A percentile compares a stretch with the other conserved stretches of the same genome.
These are phyloP conservation scores for Rhizoglyphus robini DNA, from an alignment of 1,140 invertebrate species.

Conservation along the genomic window DNA sequence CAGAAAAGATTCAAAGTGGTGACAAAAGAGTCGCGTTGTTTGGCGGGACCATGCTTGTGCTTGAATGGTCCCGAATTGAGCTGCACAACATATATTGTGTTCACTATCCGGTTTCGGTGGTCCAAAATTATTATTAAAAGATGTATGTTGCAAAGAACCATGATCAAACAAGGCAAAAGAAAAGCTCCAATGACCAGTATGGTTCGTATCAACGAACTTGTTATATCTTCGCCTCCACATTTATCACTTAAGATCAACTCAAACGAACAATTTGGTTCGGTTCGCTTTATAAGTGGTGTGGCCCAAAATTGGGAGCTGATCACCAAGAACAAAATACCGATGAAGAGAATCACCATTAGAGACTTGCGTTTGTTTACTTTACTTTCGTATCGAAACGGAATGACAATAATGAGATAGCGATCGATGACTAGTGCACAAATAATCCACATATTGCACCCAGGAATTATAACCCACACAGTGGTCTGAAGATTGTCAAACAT, in stretches of 20 bases:
- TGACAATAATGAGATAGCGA: neutral
- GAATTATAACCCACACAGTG: neutral
- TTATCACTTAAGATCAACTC: neutral
- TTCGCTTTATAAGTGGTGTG: neutral
- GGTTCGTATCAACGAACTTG: neutral
- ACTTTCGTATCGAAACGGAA: neutral
- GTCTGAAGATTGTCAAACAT: neutral
- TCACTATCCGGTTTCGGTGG: neutral
- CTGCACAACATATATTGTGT: neutral
- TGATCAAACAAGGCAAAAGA: neutral
- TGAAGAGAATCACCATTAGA: neutral
- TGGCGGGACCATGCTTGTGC: neutral
- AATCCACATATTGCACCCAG: neutral
- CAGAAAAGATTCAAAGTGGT: constrained; percentile 2
- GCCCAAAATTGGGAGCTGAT: neutral
- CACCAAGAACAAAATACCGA: neutral
- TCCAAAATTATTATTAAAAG: neutral
- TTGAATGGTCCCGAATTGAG: neutral
- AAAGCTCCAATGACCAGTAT: neutral
- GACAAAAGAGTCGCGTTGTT: neutral
- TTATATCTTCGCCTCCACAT: neutral
- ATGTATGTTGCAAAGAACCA: neutral
- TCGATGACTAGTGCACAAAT: neutral
- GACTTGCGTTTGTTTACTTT: neutral
- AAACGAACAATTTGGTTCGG: neutral